Conservation (phyloP, 1,140 invertebrate species). For the Ooceraea biroi region DNA sequence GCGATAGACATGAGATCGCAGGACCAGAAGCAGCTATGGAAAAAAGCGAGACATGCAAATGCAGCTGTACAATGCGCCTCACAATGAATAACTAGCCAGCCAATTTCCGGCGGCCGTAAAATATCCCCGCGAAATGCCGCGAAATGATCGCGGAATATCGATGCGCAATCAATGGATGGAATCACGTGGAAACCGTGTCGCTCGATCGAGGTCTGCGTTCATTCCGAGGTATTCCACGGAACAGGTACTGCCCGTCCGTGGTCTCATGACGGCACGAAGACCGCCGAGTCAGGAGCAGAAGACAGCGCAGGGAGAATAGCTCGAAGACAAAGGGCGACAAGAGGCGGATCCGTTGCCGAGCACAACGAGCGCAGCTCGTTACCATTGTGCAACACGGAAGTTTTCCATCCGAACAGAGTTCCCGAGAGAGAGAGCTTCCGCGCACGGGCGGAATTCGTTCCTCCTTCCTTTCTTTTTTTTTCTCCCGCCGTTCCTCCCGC, state of each 20-base stretch:
- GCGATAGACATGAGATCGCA: not conserved
- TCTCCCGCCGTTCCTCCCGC: not conserved
- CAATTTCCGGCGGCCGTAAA: not conserved
- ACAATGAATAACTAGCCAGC: conserved; percentile 3
- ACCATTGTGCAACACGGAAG: conserved; percentile 17
- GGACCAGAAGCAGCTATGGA: too few relatives aligned
- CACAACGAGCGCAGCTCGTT: conserved; percentile 22
- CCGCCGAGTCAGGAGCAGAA: too few relatives aligned
- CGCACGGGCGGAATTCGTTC: too few relatives aligned
- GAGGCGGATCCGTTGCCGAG: not conserved
- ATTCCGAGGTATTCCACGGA: not conserved
- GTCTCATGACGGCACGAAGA: too few relatives aligned
- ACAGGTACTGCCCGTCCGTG: too few relatives aligned
- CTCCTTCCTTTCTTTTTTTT: not conserved
- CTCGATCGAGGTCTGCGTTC: not conserved
- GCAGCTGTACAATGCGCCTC: not conserved
- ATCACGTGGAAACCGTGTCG: conserved; percentile 10
- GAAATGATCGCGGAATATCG: not conserved
- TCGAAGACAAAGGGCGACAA: not conserved
- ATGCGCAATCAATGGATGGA: conserved; percentile 15
- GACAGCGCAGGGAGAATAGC: too few relatives aligned
- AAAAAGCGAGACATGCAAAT: not conserved
- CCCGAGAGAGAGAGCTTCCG: not conserved
- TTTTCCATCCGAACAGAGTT: conserved; percentile 27
- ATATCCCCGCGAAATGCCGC: not conserved